Conservation (phyloP, 2,113 vertebrate species). For the Etheostoma spectabile region DNA sequence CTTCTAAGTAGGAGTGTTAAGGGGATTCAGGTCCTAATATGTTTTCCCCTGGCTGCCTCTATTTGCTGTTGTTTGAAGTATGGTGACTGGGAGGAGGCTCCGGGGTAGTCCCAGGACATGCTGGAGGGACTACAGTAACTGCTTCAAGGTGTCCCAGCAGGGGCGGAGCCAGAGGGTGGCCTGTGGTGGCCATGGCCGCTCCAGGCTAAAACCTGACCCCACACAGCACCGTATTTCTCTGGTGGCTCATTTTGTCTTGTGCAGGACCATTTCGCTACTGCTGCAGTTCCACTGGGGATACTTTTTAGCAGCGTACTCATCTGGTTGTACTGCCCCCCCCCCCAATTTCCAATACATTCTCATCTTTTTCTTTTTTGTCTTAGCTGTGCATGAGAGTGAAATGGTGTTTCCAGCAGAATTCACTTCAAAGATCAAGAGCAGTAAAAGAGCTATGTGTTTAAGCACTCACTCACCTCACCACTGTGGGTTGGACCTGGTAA, state of each 20-base stretch:
- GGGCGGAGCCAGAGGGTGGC: neutral
- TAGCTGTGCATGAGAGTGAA: neutral
- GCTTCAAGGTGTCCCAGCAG: neutral
- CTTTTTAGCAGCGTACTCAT: neutral
- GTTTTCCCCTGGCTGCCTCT: neutral
- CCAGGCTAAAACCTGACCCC: neutral
- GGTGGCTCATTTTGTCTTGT: neutral
- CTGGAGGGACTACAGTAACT: neutral
- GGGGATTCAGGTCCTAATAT: neutral
- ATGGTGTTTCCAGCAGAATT: neutral
- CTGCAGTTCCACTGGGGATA: neutral
- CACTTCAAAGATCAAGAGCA: neutral
- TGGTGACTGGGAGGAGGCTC: neutral
- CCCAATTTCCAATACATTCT: neutral
- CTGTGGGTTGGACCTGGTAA: no score
- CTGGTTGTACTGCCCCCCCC: neutral
- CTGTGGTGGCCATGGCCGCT: neutral
- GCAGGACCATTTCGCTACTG: neutral
- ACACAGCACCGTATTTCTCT: neutral
- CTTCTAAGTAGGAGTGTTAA: neutral
- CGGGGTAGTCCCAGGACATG: neutral
- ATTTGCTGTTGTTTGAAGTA: constrained; percentile 8
- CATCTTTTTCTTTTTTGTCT: neutral
- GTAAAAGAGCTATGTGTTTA: neutral
- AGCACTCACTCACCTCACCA: neutral